Evolutionary conservation across 2,888 invertebrate genomes (phyloP).

Genomic region (Electrophaes corylata): DNA sequence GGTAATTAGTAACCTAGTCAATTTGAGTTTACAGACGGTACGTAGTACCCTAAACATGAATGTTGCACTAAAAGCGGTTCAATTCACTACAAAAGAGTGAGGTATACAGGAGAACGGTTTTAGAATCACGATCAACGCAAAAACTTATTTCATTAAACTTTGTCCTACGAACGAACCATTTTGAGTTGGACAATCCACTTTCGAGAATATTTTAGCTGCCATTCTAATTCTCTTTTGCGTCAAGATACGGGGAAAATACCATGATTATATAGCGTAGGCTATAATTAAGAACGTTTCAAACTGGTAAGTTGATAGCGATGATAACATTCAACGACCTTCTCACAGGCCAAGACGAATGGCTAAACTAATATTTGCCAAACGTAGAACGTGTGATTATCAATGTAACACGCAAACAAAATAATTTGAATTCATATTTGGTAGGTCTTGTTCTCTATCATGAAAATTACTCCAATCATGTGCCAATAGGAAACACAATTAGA

Average conservation of each 20-base stretch:
- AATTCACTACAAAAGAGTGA: no score
- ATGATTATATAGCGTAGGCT: conserved; percentile 11
- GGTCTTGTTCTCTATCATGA: not conserved
- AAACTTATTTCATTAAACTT: conserved; percentile 51
- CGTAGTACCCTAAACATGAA: no score
- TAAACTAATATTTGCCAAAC: not conserved
- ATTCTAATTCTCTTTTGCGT: conserved; percentile 48
- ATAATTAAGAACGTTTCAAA: conserved; percentile 18
- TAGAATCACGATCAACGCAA: conserved; percentile 23
- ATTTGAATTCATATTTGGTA: not conserved
- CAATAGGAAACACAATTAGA: not conserved
- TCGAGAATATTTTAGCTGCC: conserved; percentile 47
- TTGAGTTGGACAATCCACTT: conserved; percentile 45
- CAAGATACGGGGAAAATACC: conserved; percentile 23
- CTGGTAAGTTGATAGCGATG: conserved; percentile 2
- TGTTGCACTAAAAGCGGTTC: not conserved
- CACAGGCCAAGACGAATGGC: not conserved
- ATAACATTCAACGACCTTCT: not conserved
- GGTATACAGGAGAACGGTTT: not conserved
- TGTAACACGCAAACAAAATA: not conserved
- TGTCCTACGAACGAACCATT: conserved; percentile 34
- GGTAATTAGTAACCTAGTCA: no score
- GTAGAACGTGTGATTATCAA: not conserved
- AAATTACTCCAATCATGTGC: not conserved
- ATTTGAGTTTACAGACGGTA: no score